Base-by-base conservation (phyloP, 2,797 vertebrate genomes). In the Micromesistius poutassou region DNA sequence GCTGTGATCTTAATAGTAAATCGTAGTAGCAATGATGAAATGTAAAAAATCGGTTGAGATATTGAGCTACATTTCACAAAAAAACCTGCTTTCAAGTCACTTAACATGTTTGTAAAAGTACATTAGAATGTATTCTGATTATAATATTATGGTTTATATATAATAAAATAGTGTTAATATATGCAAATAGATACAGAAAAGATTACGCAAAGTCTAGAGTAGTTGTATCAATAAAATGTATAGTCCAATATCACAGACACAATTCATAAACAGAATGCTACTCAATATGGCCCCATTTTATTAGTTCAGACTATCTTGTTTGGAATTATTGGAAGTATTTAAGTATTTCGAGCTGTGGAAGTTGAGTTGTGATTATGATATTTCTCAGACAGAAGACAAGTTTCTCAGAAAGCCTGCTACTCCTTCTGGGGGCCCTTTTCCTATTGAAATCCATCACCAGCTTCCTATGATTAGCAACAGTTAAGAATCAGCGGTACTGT, bases 401-500 rank as follows among this genome's bases (percentile, higher is more conserved):
- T 4, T 72, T 4, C 16, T 31, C 31, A 71, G 28, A 8, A 30
- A 31, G 74, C 30, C 40, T 55, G 40, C 55, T n/a, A 19, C 30
- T 73, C 70, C 1, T 70, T 81, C 79, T 79, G 36, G 76, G 81
- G 82, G 85, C 33, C 28, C 55, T 72, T 68, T 82, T 78, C 71
- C 72, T 72, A 82, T 78, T 79, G 0, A 0, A 42, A 75, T 82
- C 79, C 28, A 33, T 83, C 87, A 82, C 81, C 82, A 79, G 77
- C 80, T 76, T 75, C 82, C 68, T 81, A 79, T 40, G 74, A 77
- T 87, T 83, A 82, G 79, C 76, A 82, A 84, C 82, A 71, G 82
- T 85, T 76, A 82, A 76, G 86, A 83, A 87, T 85, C 38, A 16
- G 83, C 79, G 76, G 80, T 78, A 85, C 86, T 76, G 84, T 90